These are phyloP conservation scores for Bryconaethiops microstoma DNA, from an alignment of 2,797 vertebrate genomes.

Conservation along the genomic window DNA sequence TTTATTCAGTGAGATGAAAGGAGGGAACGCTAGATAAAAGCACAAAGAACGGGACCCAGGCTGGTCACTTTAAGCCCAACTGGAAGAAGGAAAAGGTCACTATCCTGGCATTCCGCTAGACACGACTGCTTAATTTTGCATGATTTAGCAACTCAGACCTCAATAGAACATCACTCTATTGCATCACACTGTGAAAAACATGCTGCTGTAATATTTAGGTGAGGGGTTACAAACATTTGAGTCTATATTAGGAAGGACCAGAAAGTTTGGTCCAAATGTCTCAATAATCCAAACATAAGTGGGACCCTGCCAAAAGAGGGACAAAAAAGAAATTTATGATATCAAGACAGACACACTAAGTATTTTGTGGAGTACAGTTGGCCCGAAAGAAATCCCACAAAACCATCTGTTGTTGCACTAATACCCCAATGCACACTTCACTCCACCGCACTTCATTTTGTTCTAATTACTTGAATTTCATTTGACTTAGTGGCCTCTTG, in stretches of 20 bases:
- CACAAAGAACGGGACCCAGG: background rate
- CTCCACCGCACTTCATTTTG: slow-evolving; percentile 39
- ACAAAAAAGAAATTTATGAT: slow-evolving; percentile 3
- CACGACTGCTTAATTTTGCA: slow-evolving; percentile 1
- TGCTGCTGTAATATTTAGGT: slow-evolving; percentile 14
- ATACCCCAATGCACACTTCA: slow-evolving; percentile 20
- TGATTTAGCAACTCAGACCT: slow-evolving; percentile 6
- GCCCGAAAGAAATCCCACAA: slow-evolving; percentile 15
- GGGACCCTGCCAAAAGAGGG: background rate
- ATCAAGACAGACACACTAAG: background rate
- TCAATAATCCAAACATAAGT: slow-evolving; percentile 23
- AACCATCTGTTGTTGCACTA: slow-evolving; percentile 38
- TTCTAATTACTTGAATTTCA: slow-evolving; percentile 38
- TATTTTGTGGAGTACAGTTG: slow-evolving; percentile 30
- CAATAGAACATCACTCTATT: slow-evolving; percentile 3
- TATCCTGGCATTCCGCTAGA: slow-evolving; percentile 23
- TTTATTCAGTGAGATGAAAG: slow-evolving; percentile 64
- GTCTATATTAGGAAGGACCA: background rate
- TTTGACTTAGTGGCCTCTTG: slow-evolving; percentile 37
- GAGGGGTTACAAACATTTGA: background rate
- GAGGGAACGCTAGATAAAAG: slow-evolving; percentile 30
- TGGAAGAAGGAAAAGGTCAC: slow-evolving; percentile 35
- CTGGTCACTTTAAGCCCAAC: background rate
- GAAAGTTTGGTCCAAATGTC: background rate
- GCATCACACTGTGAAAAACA: background rate